Conservation (phyloP, 2,113 vertebrate species). For the Clarias batrachus region DNA sequence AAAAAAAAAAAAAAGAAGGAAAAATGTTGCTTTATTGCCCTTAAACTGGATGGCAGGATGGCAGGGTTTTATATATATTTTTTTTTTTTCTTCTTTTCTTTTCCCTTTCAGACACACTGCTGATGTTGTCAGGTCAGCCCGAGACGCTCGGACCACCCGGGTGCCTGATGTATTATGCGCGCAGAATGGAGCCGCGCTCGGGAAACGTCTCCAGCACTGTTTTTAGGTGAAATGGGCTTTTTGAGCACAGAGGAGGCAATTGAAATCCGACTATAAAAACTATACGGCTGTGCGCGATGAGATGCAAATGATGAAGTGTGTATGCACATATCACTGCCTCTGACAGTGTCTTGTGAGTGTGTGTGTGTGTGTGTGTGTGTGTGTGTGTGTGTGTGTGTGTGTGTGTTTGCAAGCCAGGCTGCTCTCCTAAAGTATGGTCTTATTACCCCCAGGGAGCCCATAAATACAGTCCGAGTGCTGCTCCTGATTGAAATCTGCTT, state of each 20-base stretch:
- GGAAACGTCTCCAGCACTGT: conserved; percentile 16
- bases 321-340: conserved; percentile 19
- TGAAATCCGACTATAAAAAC: conserved; percentile 21
- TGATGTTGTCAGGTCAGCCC: not conserved
- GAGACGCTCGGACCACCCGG: conserved; percentile 27
- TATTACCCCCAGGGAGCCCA: conserved; percentile 44
- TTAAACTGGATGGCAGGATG: not conserved
- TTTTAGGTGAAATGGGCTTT: conserved; percentile 11
- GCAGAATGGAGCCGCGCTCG: not conserved
- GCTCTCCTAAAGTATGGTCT: conserved; percentile 22
- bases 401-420: not conserved
- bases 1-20: not conserved
- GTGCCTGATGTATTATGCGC: conserved; percentile 11
- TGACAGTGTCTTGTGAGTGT: conserved; percentile 51
- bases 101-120: not conserved
- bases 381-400: conserved; percentile 20
- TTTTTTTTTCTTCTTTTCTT: not conserved
- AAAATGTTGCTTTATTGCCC: not conserved
- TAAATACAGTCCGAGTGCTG: conserved; percentile 46
- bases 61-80: not conserved
- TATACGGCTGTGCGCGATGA: conserved; percentile 36
- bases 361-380: conserved; percentile 32
- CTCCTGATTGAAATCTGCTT: conserved; percentile 50
- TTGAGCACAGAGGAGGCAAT: not conserved
- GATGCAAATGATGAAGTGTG: conserved; percentile 20